phyloP scores from a whole-genome alignment of 1,140 invertebrate genomes.

The Stegodyphus dumicola region DNA sequence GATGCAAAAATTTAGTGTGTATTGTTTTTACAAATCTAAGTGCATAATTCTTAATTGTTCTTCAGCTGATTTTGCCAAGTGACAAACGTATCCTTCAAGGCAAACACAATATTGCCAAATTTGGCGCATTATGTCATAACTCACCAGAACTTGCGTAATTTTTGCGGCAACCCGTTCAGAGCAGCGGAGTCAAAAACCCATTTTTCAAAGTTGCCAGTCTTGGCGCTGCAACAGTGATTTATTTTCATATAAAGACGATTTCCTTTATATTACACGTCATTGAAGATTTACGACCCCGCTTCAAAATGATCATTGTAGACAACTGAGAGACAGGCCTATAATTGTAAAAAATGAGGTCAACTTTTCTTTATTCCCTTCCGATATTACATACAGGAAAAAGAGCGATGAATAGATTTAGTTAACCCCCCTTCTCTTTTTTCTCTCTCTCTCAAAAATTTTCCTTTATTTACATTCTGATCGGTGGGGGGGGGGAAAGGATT shows the following conservation, averaged over 20 bases:
- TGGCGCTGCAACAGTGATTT: constrained; percentile 52
- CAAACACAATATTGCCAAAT: background rate
- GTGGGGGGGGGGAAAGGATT: constrained; percentile 2
- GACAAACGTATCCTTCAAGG: too few relatives aligned
- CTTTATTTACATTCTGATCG: constrained; percentile 59
- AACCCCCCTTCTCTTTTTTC: constrained; percentile 8
- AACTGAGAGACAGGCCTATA: constrained; percentile 54
- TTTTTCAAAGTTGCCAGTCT: constrained; percentile 57
- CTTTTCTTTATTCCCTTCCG: constrained; percentile 46
- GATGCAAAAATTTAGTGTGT: too few relatives aligned
- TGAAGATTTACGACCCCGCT: constrained; percentile 55
- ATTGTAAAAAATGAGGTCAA: constrained; percentile 61
- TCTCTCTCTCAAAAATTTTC: constrained; percentile 27
- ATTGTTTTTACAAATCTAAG: too few relatives aligned
- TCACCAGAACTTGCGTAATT: background rate
- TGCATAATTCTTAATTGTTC: too few relatives aligned
- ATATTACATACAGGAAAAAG: constrained; percentile 33
- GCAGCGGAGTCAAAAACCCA: constrained; percentile 52
- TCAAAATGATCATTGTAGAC: constrained; percentile 58
- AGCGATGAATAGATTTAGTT: constrained; percentile 58
- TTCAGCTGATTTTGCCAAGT: too few relatives aligned
- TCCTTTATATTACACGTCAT: constrained; percentile 59
- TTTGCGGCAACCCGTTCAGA: constrained; percentile 11
- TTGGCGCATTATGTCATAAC: constrained; percentile 20
- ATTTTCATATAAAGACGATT: constrained; percentile 61